phyloP scores from a whole-genome alignment of 2,797 vertebrate species.

The Chaetophractus vellerosus region DNA sequence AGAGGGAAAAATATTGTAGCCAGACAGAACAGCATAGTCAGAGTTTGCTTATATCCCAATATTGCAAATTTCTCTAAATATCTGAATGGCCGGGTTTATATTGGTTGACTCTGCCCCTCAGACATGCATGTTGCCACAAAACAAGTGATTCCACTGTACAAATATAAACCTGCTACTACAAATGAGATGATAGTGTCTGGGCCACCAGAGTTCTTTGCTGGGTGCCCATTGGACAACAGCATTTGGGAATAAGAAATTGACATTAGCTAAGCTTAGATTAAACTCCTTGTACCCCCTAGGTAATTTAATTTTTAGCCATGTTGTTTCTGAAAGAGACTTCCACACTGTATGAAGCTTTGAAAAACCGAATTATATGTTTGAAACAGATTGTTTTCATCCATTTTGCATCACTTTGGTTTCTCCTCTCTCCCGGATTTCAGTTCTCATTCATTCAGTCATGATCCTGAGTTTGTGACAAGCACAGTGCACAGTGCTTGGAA shows the following conservation, averaged over 20 bases:
- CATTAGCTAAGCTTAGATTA: background rate
- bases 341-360: constrained; percentile 72
- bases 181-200: fast-evolving
- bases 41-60: background rate
- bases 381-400: background rate
- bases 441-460: constrained; percentile 21
- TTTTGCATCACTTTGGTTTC: background rate
- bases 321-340: constrained; percentile 81
- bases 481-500: background rate
- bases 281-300: background rate
- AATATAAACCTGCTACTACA: background rate
- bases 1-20: background rate
- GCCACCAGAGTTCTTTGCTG: background rate
- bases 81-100: background rate
- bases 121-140: background rate
- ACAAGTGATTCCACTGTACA: background rate
- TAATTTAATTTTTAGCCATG: constrained; percentile 29
- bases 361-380: background rate
- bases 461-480: constrained; percentile 42
- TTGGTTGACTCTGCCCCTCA: background rate
- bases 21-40: background rate
- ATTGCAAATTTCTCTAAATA: background rate
- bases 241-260: background rate
- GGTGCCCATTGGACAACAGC: background rate
- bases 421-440: background rate